A percentile compares a stretch with the other conserved stretches of the same genome.
Evolutionary conservation across 23 tunicate genomes (phyloP).

Genomic region (Trididemnum clinides): DNA sequence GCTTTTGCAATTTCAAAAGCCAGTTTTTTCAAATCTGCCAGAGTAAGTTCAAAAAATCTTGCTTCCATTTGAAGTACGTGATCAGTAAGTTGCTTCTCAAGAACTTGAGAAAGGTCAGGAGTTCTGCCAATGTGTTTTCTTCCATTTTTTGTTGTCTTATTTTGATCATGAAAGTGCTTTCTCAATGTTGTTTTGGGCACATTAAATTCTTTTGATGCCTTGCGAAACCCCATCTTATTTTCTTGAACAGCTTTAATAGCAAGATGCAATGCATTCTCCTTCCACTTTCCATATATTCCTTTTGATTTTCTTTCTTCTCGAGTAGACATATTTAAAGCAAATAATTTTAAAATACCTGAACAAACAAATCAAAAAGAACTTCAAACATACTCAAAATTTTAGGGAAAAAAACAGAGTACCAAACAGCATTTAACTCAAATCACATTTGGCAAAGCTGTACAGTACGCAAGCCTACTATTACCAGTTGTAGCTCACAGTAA

Average conservation of each 20-base stretch:
- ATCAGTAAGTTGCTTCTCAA: slow-evolving; percentile 8
- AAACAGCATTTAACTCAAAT: too few species aligned
- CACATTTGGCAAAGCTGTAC: too few species aligned
- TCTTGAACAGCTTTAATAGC: not conserved
- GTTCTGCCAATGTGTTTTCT: slow-evolving; percentile 2
- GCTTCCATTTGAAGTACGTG: slow-evolving; percentile 5
- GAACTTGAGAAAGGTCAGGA: not conserved
- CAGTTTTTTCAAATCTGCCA: not conserved
- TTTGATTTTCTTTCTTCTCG: too few species aligned
- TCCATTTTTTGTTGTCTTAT: not conserved
- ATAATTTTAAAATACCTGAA: too few species aligned
- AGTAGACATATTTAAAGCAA: too few species aligned
- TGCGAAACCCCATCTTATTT: not conserved
- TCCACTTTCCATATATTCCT: not conserved
- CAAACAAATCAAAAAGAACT: too few species aligned
- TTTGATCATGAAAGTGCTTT: not conserved
- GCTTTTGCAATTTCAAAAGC: slow-evolving; percentile 24
- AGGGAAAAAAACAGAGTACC: too few species aligned
- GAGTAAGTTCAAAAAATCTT: slow-evolving; percentile 18
- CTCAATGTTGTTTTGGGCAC: not conserved
- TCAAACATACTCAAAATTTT: too few species aligned
- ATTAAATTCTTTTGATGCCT: not conserved
- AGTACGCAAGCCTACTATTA: too few species aligned
- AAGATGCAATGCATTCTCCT: not conserved
- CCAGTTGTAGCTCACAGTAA: too few species aligned